Base-by-base conservation (phyloP, 2,797 vertebrate genomes). In the Artibeus lituratus region DNA sequence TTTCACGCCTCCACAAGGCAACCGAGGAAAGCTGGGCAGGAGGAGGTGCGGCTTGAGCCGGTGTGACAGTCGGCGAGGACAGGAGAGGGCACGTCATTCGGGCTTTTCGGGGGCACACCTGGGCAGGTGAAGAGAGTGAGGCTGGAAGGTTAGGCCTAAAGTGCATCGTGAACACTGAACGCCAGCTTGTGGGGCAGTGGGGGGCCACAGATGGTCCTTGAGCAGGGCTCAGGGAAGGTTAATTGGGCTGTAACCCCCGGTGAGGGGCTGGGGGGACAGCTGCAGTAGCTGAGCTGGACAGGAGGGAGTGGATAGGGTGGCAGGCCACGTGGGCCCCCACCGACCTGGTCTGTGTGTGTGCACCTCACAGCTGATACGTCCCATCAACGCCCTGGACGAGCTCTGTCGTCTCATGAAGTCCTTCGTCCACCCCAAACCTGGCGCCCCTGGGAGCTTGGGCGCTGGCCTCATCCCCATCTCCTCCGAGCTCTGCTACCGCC, bases 301-400 rank as follows among this genome's bases (percentile, higher is more conserved):
- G 37, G 80, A 76, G 88, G 72, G 67, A 35, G 42, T 5, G 0
- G 15, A 10, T 0, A 0, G 62, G 16, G 29, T 11, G 0, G 37
- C 21, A 78, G 83, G 83, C 7, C 0, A 0, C 55, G 16, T 2
- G 11, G 42, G 47, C 11, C 15, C 9, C 35, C 8, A 39, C 44
- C 1, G 1, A 72, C 49, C 0, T 47, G 47, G 47, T 14, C 15
- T 18, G 19, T 6, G 44, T 53, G 11, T 42, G 3, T 7, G 0
- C 15, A 0, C 87, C 96, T 62, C 86, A 15, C 96, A 99, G 99
- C 99, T 99, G 49, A 99, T 99, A 92, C 99, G 99, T 59, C 99
- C 99, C 51, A 99, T 99, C 94, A 99, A 99, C 94, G 99, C 99
- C 8, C 98, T 99, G 99, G 99, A 99, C 1, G 99, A 99, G 98